phyloP scores from a whole-genome alignment of 2,113 vertebrate genomes.

The Syrmaticus mikado region DNA sequence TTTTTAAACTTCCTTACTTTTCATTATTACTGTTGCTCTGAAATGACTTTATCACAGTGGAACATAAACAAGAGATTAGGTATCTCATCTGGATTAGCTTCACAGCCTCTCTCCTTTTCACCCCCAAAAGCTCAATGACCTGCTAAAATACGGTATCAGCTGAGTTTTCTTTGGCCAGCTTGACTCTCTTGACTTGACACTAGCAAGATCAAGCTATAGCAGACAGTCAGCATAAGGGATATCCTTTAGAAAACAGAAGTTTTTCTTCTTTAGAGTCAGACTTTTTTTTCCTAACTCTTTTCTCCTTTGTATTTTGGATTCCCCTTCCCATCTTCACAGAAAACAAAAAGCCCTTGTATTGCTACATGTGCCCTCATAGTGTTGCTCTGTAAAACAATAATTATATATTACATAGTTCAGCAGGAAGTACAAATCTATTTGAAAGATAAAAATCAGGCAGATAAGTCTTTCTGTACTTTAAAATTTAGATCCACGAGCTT shows the following conservation, averaged over 20 bases:
- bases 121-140: slow-evolving; percentile 70
- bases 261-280: slow-evolving; percentile 44
- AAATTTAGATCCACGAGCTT: not conserved
- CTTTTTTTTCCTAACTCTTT: slow-evolving; percentile 19
- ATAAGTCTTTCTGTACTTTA: not conserved
- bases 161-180: slow-evolving; percentile 80
- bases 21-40: slow-evolving; percentile 45
- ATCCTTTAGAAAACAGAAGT: slow-evolving; percentile 83
- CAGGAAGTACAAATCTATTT: not conserved
- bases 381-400: not conserved
- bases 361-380: not conserved
- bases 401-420: not conserved
- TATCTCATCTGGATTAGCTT: slow-evolving; percentile 74
- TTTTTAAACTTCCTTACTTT: slow-evolving; percentile 74
- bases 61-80: slow-evolving; percentile 79
- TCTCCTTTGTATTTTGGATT: slow-evolving; percentile 27
- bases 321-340: not conserved
- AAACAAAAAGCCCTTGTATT: not conserved
- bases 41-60: slow-evolving; percentile 64
- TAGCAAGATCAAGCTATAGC: slow-evolving; percentile 69
- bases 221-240: slow-evolving; percentile 82
- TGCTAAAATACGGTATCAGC: slow-evolving; percentile 69
- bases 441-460: not conserved
- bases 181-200: slow-evolving; percentile 69
- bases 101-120: slow-evolving; percentile 66